Evolutionary conservation across 2,888 invertebrate species (phyloP).

Genomic region (Thalpophila matura): DNA sequence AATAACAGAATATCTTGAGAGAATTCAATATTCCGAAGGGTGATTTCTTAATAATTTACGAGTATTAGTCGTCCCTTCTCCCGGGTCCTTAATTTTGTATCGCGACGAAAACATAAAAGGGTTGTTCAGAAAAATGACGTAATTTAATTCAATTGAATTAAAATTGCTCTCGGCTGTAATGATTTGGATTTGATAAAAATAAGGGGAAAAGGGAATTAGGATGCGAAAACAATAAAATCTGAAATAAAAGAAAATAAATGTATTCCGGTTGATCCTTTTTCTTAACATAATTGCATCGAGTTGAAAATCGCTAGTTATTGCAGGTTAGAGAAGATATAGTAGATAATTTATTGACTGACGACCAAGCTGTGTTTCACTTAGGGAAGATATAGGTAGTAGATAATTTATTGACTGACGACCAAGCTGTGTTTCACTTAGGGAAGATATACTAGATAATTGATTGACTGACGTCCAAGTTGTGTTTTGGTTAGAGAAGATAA

Average conservation of each 20-base stretch:
- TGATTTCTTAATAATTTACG: conserved; percentile 65
- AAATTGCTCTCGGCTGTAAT: conserved; percentile 45
- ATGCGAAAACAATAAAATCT: background rate
- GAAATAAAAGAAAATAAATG: background rate
- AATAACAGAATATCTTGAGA: conserved; percentile 46
- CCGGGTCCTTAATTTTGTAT: conserved; percentile 65
- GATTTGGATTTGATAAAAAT: conserved; percentile 31
- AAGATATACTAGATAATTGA: too few species aligned
- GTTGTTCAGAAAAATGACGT: conserved; percentile 57
- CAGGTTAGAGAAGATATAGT: too few species aligned
- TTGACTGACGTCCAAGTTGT: too few species aligned
- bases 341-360: too few species aligned
- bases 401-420: too few species aligned
- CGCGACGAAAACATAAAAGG: conserved; percentile 71
- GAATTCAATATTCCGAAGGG: conserved; percentile 60
- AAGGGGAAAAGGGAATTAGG: background rate
- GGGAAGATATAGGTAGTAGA: too few species aligned
- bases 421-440: too few species aligned
- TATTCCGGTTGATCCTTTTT: too few species aligned
- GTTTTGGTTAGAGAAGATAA: too few species aligned
- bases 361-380: too few species aligned
- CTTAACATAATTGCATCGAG: too few species aligned
- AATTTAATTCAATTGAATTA: conserved; percentile 64
- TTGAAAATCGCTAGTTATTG: too few species aligned
- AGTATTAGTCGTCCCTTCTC: conserved; percentile 57